phyloP scores from a whole-genome alignment of 2,113 vertebrate species.

The Phyllostomus discolor region DNA sequence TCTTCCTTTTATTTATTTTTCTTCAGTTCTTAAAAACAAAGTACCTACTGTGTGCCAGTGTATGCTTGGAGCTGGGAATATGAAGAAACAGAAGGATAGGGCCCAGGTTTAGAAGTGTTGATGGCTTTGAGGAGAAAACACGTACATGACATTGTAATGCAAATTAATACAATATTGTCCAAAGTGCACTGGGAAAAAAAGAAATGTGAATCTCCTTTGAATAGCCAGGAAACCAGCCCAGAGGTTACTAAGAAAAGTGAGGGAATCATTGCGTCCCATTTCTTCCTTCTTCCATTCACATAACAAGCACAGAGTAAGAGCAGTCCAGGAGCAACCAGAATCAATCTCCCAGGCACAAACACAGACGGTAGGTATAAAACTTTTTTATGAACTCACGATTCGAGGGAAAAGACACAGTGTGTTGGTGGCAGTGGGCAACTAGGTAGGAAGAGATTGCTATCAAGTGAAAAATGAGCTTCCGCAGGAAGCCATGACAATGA shows the following conservation, averaged over 20 bases:
- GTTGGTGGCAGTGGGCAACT: conserved; percentile 61
- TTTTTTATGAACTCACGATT: conserved; percentile 50
- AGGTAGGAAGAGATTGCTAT: conserved; percentile 71
- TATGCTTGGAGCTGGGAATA: background rate
- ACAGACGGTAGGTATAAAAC: conserved; percentile 22
- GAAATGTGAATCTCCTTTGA: background rate
- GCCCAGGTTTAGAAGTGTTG: background rate
- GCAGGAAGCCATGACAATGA: conserved; percentile 79
- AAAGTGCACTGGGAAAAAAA: background rate
- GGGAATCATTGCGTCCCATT: background rate
- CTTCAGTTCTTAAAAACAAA: background rate
- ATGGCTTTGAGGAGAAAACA: background rate
- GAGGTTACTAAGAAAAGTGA: background rate
- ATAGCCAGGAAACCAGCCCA: background rate
- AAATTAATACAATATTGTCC: background rate
- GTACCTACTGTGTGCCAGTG: background rate
- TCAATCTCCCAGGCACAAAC: conserved; percentile 27
- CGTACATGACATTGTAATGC: background rate
- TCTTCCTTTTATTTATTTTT: background rate
- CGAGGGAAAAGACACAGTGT: conserved; percentile 62
- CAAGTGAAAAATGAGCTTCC: conserved; percentile 81
- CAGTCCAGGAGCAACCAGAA: conserved; percentile 2
- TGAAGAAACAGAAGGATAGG: background rate
- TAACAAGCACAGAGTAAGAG: background rate
- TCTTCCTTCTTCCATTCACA: background rate